Conservation (phyloP, 64 coral and sea anemone genomes). For the Orbicella faveolata region DNA sequence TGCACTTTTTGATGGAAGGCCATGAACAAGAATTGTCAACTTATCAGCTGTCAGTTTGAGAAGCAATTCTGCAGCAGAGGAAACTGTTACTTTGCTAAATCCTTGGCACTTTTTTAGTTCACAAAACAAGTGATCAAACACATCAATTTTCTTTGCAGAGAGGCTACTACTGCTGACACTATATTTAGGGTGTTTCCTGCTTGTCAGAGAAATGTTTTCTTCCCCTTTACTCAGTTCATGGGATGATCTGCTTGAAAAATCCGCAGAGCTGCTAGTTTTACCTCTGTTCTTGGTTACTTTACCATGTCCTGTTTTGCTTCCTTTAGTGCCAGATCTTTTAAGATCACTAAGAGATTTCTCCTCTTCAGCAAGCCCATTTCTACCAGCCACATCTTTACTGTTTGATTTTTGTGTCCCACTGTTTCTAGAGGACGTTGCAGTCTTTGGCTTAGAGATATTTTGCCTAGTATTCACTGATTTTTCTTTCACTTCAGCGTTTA, state of each 20-base stretch:
- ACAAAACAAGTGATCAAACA: conserved; percentile 63
- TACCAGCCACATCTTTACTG: neutral
- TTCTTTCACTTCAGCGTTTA: neutral
- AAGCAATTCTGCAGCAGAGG: conserved; percentile 35
- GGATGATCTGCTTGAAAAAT: neutral
- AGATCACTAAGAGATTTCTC: neutral
- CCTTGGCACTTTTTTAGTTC: conserved; percentile 55
- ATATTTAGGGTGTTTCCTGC: neutral
- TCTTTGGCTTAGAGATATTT: neutral
- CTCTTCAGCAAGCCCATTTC: neutral
- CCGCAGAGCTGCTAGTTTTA: neutral
- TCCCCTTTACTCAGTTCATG: neutral
- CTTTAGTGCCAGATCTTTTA: conserved; percentile 13
- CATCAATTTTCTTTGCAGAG: conserved; percentile 27
- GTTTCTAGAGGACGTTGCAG: neutral
- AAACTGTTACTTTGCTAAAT: conserved; percentile 31
- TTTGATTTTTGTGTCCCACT: neutral
- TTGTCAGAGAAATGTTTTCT: neutral
- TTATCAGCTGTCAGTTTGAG: conserved; percentile 34
- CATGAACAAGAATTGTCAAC: neutral
- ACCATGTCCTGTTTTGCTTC: neutral
- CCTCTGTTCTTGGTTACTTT: conserved; percentile 4
- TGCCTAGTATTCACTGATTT: neutral
- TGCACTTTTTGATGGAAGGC: neutral
- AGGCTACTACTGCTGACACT: neutral